Evolutionary conservation across 2,113 vertebrate species (phyloP), one percentile per base, ranked within the genome.

Genomic region (Pomatorhinus ruficollis): DNA sequence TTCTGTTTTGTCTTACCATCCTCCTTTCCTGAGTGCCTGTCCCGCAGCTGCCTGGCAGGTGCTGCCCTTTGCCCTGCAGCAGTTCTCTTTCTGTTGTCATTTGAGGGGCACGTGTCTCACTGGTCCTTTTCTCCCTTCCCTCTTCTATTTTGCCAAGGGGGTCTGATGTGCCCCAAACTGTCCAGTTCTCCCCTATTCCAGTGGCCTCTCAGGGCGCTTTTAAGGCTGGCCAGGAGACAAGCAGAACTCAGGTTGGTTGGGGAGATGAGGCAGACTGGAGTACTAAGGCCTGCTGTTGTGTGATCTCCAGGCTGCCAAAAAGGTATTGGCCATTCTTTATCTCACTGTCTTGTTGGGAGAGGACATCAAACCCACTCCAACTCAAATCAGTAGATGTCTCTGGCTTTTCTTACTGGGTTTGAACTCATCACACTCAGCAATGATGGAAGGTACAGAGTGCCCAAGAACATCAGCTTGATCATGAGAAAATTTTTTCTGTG

Each of bases 21-120:
- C 33, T 79, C 45, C 59, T 72, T 86, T 42, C 33, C 71, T 7
- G 2, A 12, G 10, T 7, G 9, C 1, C 1, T 52, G 37, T 68
- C 57, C 53, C 0, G 0, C 57, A 54, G 78, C 57, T 33, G 50
- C 50, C 30, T 49, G 68, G 78, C 60, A 74, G 56, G 52, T 33
- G 37, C 42, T 82, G 31, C 59, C 37, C 39, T 87, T 63, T 19
- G 63, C 35, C 33, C 28, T 66, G 7, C 19, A 42, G 64, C 64
- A 78, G 22, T 42, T 31, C 59, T 50, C 60, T 78, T 15, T 74
- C 47, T 56, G 30, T 35, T 27, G 37, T 82, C 22, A 25, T 15
- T 45, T 1, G 0, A 5, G 18, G 5, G 8, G 6, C 5, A 7
- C 8, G 5, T 35, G 9, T 83, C 70, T 33, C 63, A 4, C 72